phyloP scores from a whole-genome alignment of 2,888 invertebrate genomes.

The Perizoma affinitatum region DNA sequence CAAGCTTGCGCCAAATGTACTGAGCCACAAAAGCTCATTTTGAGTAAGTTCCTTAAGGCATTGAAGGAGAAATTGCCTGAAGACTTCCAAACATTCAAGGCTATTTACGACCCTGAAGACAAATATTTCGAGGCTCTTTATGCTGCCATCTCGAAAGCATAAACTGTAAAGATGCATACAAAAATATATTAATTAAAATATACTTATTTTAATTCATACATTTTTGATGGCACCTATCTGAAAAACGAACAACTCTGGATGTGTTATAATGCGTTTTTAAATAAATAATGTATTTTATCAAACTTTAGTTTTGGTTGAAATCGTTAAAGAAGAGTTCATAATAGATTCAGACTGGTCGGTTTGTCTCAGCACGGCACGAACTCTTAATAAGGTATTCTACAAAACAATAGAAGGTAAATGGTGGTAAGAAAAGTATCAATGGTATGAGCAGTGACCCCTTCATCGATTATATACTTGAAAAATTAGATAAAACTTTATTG shows the following conservation, averaged over 20 bases:
- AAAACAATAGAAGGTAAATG: too few relatives aligned
- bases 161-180: constrained; percentile 12
- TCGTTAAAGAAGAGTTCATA: not conserved
- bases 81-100: constrained; percentile 73
- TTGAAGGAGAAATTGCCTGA: constrained; percentile 76
- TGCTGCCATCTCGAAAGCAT: constrained; percentile 50
- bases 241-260: not conserved
- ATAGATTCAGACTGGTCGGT: too few relatives aligned
- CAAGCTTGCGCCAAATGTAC: constrained; percentile 87
- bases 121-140: constrained; percentile 81
- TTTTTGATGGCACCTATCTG: too few relatives aligned
- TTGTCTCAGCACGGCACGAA: too few relatives aligned
- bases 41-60: constrained; percentile 83
- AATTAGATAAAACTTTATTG: too few relatives aligned
- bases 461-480: too few relatives aligned
- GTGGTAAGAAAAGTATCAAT: too few relatives aligned
- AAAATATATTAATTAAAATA: too few relatives aligned
- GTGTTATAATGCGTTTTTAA: not conserved
- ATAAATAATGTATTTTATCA: not conserved
- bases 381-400: too few relatives aligned
- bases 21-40: constrained; percentile 84
- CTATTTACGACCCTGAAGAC: constrained; percentile 85
- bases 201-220: too few relatives aligned
- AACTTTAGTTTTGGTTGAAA: not conserved
- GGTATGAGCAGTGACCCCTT: too few relatives aligned